Percentiles rank a stretch among this genome's conserved stretches.
Conservation (phyloP, 2,888 invertebrate species). For the Hypercompe scribonia region DNA sequence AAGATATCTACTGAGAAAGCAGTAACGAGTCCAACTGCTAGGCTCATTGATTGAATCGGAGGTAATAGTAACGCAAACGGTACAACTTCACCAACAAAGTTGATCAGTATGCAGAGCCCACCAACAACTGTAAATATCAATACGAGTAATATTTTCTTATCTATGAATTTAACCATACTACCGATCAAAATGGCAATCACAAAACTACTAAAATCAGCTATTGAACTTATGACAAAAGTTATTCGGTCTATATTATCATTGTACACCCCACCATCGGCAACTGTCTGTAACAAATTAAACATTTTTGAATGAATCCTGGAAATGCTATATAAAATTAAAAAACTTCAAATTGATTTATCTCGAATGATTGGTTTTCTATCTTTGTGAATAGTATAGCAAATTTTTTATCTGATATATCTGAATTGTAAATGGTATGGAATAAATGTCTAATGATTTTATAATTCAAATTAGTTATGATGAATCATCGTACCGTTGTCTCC, state of each 20-base stretch:
- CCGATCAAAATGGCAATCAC: not conserved
- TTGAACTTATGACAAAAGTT: slow-evolving; percentile 10
- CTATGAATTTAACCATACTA: not conserved
- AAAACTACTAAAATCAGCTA: slow-evolving; percentile 25
- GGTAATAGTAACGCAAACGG: not conserved
- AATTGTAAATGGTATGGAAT: no score
- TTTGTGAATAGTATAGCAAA: no score
- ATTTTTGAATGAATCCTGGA: not conserved
- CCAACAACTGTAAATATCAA: not conserved
- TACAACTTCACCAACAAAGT: not conserved
- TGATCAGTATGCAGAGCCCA: not conserved
- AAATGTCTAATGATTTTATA: no score
- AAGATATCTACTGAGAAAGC: slow-evolving; percentile 1
- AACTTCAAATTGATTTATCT: no score
- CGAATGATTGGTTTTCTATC: no score
- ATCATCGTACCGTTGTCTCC: no score
- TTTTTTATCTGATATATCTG: no score
- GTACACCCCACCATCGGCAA: not conserved
- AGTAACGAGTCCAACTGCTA: not conserved
- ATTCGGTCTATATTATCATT: not conserved
- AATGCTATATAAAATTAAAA: no score
- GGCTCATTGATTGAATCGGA: not conserved
- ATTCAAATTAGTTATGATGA: no score
- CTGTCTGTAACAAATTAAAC: not conserved
- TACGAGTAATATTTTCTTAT: not conserved